Conservation (phyloP, 2,888 invertebrate genomes). For the Cheilosia vernalis region DNA sequence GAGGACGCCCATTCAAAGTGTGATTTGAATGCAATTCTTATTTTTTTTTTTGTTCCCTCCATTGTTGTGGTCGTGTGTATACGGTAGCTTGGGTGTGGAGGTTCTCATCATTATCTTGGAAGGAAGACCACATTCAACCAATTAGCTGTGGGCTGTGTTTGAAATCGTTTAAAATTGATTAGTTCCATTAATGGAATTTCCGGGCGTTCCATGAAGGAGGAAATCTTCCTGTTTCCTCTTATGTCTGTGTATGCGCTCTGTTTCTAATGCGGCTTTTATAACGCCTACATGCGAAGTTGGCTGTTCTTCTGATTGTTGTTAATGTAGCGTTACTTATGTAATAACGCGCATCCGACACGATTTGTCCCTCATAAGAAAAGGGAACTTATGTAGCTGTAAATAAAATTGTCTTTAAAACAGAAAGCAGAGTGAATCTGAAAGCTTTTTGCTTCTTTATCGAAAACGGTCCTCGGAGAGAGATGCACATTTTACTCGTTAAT, state of each 20-base stretch:
- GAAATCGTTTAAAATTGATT: constrained; percentile 6
- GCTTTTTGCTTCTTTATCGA: no score
- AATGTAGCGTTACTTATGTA: no score
- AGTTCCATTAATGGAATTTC: constrained; percentile 48
- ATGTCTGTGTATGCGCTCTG: not conserved
- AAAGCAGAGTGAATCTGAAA: no score
- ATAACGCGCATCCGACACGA: no score
- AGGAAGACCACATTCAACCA: not conserved
- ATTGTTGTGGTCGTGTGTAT: not conserved
- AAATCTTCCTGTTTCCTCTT: constrained; percentile 1
- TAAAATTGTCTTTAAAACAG: no score
- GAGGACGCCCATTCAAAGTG: constrained; percentile 27
- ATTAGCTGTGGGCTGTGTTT: constrained; percentile 5
- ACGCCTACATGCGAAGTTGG: not conserved
- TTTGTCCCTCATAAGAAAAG: no score
- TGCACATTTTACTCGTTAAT: no score
- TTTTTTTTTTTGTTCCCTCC: not conserved
- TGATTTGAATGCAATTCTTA: constrained; percentile 21
- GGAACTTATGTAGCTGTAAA: no score
- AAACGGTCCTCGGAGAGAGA: no score
- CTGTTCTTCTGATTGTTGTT: no score
- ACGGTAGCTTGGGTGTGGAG: constrained; percentile 9
- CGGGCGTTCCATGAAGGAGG: not conserved
- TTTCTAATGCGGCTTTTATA: not conserved
- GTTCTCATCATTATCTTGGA: constrained; percentile 18